Evolutionary conservation across 2,888 invertebrate genomes (phyloP).

Genomic region (Rhagophthalmus giganteus): DNA sequence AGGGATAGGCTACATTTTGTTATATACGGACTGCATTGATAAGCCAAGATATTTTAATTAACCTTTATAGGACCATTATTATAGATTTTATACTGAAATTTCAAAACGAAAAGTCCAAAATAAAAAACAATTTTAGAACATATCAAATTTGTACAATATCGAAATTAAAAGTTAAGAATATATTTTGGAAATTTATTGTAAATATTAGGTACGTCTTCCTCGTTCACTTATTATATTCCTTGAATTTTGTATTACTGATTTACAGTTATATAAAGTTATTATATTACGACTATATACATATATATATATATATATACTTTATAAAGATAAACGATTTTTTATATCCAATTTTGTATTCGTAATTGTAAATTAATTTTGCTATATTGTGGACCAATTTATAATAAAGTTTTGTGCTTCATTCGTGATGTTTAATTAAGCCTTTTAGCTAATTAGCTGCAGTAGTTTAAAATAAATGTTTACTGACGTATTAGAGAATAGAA

Average conservation of each 20-base stretch:
- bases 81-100: too few species aligned
- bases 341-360: conserved; percentile 18
- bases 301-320: conserved; percentile 7
- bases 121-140: conserved; percentile 17
- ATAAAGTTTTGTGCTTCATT: conserved; percentile 14
- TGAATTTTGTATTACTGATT: conserved; percentile 15
- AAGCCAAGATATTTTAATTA: conserved; percentile 51
- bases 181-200: conserved; percentile 9
- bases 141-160: conserved; percentile 21
- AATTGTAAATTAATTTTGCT: conserved; percentile 20
- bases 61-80: too few species aligned
- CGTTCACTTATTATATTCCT: conserved; percentile 11
- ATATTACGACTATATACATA: too few species aligned
- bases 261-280: conserved; percentile 8
- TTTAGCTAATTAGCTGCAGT: too few species aligned
- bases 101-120: conserved; percentile 4
- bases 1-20: conserved; percentile 51
- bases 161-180: neutral
- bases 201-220: conserved; percentile 10
- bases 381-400: conserved; percentile 29
- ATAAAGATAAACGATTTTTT: conserved; percentile 17
- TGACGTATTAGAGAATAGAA: too few species aligned
- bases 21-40: conserved; percentile 48
- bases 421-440: conserved; percentile 1
- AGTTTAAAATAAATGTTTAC: too few species aligned